A percentile compares a stretch with the other conserved stretches of the same genome.
Conservation (phyloP, 2,797 vertebrate species). For the Melanotaenia boesemani region DNA sequence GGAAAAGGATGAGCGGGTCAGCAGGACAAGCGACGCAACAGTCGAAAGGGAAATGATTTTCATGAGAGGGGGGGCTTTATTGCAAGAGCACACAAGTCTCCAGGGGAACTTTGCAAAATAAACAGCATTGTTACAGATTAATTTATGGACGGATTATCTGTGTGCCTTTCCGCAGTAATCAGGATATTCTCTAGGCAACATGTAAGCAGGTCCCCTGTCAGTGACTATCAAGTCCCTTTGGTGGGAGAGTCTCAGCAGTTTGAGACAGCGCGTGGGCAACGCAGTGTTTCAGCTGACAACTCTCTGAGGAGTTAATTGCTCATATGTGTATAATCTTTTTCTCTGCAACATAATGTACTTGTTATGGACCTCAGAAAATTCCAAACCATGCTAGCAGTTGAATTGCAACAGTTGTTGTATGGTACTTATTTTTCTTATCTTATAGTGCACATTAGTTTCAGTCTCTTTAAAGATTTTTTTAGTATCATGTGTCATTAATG, state of each 20-base stretch:
- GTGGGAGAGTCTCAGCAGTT: slow-evolving; percentile 24
- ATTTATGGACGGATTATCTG: slow-evolving; percentile 38
- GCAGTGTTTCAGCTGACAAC: slow-evolving; percentile 47
- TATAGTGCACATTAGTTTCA: slow-evolving; percentile 15
- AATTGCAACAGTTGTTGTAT: slow-evolving; percentile 38
- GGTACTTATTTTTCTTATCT: slow-evolving; percentile 21
- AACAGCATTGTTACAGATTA: slow-evolving; percentile 38
- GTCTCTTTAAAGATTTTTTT: slow-evolving; percentile 18
- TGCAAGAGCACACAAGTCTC: slow-evolving; percentile 19
- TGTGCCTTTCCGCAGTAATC: slow-evolving; percentile 25
- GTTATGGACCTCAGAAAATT: slow-evolving; percentile 26
- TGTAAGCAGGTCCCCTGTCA: slow-evolving; percentile 34
- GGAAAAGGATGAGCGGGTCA: slow-evolving; percentile 46
- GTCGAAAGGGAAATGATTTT: slow-evolving; percentile 20
- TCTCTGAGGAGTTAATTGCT: slow-evolving; percentile 61
- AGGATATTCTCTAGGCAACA: slow-evolving; percentile 21
- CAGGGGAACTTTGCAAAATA: slow-evolving; percentile 25
- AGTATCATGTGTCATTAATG: slow-evolving; percentile 24
- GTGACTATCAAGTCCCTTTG: slow-evolving; percentile 36
- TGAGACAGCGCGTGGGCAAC: slow-evolving; percentile 46
- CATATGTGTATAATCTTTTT: slow-evolving; percentile 42
- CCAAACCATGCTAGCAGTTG: slow-evolving; percentile 10
- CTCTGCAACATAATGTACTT: slow-evolving; percentile 13
- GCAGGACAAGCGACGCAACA: slow-evolving; percentile 30
- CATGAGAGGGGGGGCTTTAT: slow-evolving; percentile 25